Evolutionary conservation across 2,797 vertebrate genomes (phyloP), one percentile per base, ranked within the genome.

Genomic region (Vultur gryphus): DNA sequence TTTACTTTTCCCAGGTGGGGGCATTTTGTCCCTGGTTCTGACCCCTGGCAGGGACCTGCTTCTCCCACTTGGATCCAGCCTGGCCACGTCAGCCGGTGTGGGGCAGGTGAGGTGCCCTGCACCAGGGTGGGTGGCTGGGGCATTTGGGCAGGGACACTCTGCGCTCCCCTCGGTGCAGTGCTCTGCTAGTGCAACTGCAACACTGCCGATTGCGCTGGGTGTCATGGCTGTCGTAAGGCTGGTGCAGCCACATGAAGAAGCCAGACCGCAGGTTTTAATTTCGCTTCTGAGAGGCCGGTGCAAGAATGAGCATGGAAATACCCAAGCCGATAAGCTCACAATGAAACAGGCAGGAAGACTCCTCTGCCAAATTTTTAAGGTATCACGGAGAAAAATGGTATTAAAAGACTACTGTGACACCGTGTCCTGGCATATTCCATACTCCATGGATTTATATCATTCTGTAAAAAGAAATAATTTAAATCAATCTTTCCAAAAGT

Each of bases 191-290:
- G 31, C 16, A 29, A 7, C 5, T 0, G 52, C 12, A 61, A 7
- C 8, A 3, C 20, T 0, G 0, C 18, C 4, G 2, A 5, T 4
- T 1, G 31, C 9, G 2, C 26, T 21, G 64, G 39, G 16, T 5
- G 16, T 20, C 3, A 1, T 2, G 3, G 24, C 57, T 78, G 46
- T 6, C 3, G 0, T 13, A 19, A 58, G 14, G 23, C 66, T 23
- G 66, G 58, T 24, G 39, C 72, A 64, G 41, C 8, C 67, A 37
- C 64, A 64, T 4, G 0, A 15, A 37, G 26, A 41, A 65, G 55
- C 37, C 54, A 31, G 25, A 16, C 13, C 65, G 31, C 52, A 71
- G 44, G 10, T 21, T 67, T 43, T 46, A 44, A 57, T 44, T 83
- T 48, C 64, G 25, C 37, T 87, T 49, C 52, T 52, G n/a, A 76